These are phyloP conservation scores for Eurystomus glaucurus DNA, from an alignment of 2,797 vertebrate species.

Conservation along the genomic window DNA sequence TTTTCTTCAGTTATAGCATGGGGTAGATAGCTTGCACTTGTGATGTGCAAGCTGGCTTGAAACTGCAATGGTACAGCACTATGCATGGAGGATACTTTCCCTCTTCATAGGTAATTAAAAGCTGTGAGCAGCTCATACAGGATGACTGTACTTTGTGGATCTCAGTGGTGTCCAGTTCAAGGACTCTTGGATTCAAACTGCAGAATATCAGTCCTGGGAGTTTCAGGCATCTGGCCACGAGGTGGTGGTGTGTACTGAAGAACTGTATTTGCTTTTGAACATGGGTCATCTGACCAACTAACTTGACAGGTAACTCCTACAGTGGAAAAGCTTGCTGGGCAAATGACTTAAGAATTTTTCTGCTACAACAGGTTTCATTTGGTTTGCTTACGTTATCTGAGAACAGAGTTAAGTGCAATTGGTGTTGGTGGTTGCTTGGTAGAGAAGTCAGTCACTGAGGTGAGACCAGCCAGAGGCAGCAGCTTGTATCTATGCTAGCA, in stretches of 20 bases:
- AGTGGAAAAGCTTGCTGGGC: not conserved
- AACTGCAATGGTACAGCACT: not conserved
- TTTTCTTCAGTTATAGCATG: not conserved
- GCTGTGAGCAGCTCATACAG: not conserved
- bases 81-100: not conserved
- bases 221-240: conserved; percentile 46
- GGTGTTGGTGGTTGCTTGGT: not conserved
- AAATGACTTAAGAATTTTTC: not conserved
- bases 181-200: not conserved
- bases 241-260: conserved; percentile 48
- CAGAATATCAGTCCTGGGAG: not conserved
- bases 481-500: not conserved
- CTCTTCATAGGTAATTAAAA: not conserved
- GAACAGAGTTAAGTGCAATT: not conserved
- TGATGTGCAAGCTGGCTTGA: not conserved
- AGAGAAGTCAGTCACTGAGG: not conserved
- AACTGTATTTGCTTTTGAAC: not conserved
- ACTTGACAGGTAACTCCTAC: not conserved
- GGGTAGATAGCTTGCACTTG: not conserved
- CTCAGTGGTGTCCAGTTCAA: not conserved
- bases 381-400: not conserved
- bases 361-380: not conserved
- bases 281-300: not conserved
- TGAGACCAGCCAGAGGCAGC: not conserved
- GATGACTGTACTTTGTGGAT: not conserved